These are phyloP conservation scores for Neodiprion fabricii DNA, from an alignment of 1,140 invertebrate genomes.

Conservation along the genomic window DNA sequence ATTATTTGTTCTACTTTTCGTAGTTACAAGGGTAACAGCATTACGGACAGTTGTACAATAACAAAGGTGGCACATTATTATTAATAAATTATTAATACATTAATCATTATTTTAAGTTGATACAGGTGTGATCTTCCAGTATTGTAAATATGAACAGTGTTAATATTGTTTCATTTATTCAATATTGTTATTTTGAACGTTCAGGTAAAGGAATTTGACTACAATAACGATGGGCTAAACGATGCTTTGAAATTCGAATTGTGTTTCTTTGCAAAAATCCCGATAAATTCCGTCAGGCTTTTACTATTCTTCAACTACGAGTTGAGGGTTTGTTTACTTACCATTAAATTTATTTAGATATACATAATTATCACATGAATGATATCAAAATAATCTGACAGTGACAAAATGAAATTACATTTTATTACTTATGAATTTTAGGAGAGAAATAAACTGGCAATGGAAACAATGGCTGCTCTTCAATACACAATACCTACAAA, in stretches of 20 bases:
- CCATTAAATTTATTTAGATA: not conserved
- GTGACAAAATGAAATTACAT: not conserved
- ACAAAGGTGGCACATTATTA: constrained; percentile 43
- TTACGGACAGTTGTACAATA: constrained; percentile 51
- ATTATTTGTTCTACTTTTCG: constrained; percentile 54
- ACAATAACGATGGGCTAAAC: constrained; percentile 62
- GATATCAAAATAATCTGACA: constrained; percentile 7
- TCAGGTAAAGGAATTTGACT: constrained; percentile 65
- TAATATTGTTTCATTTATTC: constrained; percentile 9
- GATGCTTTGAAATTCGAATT: constrained; percentile 63
- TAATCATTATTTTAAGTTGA: constrained; percentile 11
- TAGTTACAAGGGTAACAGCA: constrained; percentile 51
- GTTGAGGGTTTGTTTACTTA: constrained; percentile 58
- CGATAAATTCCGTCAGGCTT: constrained; percentile 61
- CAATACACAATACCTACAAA: constrained; percentile 54
- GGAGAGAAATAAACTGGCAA: constrained; percentile 41
- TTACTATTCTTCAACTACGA: constrained; percentile 67
- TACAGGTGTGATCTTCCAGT: constrained; percentile 4
- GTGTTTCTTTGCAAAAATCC: constrained; percentile 54
- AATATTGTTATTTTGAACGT: constrained; percentile 13
- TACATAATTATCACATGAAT: not conserved
- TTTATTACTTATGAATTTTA: constrained; percentile 20
- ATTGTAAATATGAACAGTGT: constrained; percentile 11
- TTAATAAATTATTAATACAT: constrained; percentile 9
- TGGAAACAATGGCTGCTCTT: constrained; percentile 62